phyloP scores from a whole-genome alignment of 2,888 invertebrate species.

The Adelognathus sp. region DNA sequence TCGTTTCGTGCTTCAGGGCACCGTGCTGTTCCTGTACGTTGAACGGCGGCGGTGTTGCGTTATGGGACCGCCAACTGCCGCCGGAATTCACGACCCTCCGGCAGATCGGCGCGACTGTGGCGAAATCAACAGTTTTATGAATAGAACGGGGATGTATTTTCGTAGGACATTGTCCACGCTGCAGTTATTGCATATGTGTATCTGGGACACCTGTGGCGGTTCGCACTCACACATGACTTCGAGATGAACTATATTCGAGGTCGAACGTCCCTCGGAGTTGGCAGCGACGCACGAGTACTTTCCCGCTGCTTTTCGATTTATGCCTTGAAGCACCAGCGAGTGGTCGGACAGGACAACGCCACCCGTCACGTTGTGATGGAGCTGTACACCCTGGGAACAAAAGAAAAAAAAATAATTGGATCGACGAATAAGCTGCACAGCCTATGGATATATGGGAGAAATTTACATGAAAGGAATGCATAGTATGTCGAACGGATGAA shows the following conservation, averaged over 20 bases:
- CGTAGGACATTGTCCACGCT: background rate
- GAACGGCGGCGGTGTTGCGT: conserved; percentile 68
- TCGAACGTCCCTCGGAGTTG: conserved; percentile 91
- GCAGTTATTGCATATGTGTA: background rate
- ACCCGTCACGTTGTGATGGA: conserved; percentile 91
- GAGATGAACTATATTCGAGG: conserved; percentile 80
- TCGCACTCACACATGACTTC: conserved; percentile 82
- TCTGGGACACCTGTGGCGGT: conserved; percentile 2
- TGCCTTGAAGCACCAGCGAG: conserved; percentile 93
- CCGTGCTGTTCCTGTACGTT: conserved; percentile 91
- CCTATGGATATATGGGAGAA: too few species aligned
- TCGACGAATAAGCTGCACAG: too few species aligned
- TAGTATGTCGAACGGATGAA: too few species aligned
- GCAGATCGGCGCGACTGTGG: conserved; percentile 77
- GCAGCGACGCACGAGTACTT: conserved; percentile 94
- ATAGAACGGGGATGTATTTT: too few species aligned
- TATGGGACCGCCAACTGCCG: conserved; percentile 64
- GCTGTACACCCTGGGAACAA: conserved; percentile 87
- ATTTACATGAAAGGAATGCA: too few species aligned
- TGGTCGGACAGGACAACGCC: conserved; percentile 94
- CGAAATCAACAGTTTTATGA: background rate
- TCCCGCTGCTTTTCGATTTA: conserved; percentile 92
- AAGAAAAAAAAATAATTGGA: conserved; percentile 24
- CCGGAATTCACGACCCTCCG: conserved; percentile 71
- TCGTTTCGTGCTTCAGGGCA: conserved; percentile 92